These are phyloP conservation scores for Ostrea edulis DNA, from an alignment of 1,140 invertebrate species.

Conservation along the genomic window DNA sequence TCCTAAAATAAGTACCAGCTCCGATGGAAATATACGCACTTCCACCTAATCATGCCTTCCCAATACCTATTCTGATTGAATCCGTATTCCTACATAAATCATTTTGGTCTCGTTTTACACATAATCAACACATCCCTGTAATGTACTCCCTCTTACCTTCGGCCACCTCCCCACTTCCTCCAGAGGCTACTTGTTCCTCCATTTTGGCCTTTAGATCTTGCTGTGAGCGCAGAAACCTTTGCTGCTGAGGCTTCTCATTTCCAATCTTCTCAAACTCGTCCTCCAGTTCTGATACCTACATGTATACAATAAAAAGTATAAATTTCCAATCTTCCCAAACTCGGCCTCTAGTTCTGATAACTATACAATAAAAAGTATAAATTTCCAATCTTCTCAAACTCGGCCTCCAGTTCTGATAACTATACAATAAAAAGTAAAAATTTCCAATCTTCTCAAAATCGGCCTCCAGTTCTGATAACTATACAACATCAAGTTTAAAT, in stretches of 20 bases:
- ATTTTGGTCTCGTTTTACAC: no score
- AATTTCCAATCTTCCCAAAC: constrained; percentile 86
- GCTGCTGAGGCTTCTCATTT: constrained; percentile 86
- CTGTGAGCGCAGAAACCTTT: constrained; percentile 92
- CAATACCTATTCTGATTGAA: not conserved
- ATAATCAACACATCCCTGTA: no score
- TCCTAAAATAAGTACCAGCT: no score
- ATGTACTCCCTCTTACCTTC: constrained; percentile 45
- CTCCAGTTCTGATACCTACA: constrained; percentile 92
- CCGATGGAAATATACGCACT: no score
- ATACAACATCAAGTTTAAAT: not conserved
- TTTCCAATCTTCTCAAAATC: constrained; percentile 89
- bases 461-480: constrained; percentile 91
- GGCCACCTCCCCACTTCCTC: constrained; percentile 68
- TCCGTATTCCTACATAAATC: no score
- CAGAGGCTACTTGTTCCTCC: constrained; percentile 83
- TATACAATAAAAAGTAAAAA: constrained; percentile 73
- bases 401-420: constrained; percentile 91
- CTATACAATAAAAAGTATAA: constrained; percentile 74
- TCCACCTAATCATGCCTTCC: no score
- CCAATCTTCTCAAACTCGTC: constrained; percentile 91
- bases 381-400: constrained; percentile 88
- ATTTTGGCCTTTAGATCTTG: constrained; percentile 84
- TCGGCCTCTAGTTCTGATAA: constrained; percentile 93
- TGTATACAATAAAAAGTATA: not conserved